Conservation (phyloP, 2,113 vertebrate genomes). For the Neogobius melanostomus region DNA sequence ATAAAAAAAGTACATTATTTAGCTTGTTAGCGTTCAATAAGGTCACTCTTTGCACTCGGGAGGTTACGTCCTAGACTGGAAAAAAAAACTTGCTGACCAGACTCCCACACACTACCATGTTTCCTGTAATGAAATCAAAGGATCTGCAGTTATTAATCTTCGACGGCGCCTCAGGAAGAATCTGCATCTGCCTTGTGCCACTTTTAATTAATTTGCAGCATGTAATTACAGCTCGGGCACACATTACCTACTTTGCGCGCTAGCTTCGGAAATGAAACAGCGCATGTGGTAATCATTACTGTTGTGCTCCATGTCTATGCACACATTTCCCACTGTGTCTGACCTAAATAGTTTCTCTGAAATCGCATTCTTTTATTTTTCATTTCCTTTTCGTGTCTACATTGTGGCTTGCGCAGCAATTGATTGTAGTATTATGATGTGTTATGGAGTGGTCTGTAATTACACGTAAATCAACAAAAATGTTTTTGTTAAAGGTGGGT, state of each 20-base stretch:
- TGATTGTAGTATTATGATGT: neutral
- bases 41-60: neutral
- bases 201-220: slow-evolving; percentile 37
- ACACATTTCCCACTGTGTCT: neutral
- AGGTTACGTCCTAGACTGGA: slow-evolving; percentile 2
- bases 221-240: slow-evolving; percentile 36
- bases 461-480: too few relatives aligned
- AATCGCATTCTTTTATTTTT: neutral
- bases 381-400: neutral
- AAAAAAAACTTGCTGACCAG: slow-evolving; percentile 6
- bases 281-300: slow-evolving; percentile 13
- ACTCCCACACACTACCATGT: neutral
- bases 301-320: neutral
- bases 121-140: slow-evolving; percentile 9
- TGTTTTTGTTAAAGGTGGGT: too few relatives aligned
- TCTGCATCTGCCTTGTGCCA: slow-evolving; percentile 16
- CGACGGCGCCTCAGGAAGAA: slow-evolving; percentile 23
- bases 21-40: neutral
- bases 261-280: slow-evolving; percentile 16
- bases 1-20: slow-evolving; percentile 1
- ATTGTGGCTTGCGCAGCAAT: neutral
- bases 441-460: too few relatives aligned
- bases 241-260: slow-evolving; percentile 12
- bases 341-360: neutral
- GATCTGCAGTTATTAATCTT: slow-evolving; percentile 15